Conservation (phyloP, 2,113 vertebrate species). For the Nanorana parkeri region DNA sequence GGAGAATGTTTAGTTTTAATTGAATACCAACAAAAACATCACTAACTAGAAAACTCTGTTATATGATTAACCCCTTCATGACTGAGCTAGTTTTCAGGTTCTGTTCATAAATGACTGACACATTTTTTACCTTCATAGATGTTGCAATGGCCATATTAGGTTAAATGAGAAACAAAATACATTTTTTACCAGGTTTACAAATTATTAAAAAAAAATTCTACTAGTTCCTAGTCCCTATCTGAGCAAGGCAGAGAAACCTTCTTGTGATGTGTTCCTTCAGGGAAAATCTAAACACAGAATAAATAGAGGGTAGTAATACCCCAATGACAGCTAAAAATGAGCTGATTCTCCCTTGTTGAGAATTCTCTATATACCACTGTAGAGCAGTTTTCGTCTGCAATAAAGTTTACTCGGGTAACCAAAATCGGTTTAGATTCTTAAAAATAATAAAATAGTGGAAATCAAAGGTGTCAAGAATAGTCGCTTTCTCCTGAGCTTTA, state of each 20-base stretch:
- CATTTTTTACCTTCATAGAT: no score
- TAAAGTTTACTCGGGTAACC: background rate
- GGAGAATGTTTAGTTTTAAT: no score
- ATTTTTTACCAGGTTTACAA: background rate
- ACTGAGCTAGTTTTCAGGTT: no score
- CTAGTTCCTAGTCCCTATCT: background rate
- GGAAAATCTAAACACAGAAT: background rate
- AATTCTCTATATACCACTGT: conserved; percentile 5
- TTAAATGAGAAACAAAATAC: no score
- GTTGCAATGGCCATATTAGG: no score
- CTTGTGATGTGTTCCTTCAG: conserved; percentile 2
- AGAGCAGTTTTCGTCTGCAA: background rate
- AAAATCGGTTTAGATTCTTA: background rate
- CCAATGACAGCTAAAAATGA: background rate
- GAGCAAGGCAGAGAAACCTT: background rate
- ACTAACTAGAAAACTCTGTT: no score
- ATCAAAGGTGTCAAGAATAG: background rate
- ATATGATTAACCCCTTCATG: no score
- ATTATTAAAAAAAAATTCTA: background rate
- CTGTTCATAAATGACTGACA: no score
- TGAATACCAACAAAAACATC: no score
- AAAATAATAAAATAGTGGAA: background rate
- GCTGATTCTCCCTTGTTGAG: background rate
- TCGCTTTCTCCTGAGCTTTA: background rate
- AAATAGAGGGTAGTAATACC: background rate